These are phyloP conservation scores for Limenitis camilla DNA, from an alignment of 2,888 invertebrate species.

Conservation along the genomic window DNA sequence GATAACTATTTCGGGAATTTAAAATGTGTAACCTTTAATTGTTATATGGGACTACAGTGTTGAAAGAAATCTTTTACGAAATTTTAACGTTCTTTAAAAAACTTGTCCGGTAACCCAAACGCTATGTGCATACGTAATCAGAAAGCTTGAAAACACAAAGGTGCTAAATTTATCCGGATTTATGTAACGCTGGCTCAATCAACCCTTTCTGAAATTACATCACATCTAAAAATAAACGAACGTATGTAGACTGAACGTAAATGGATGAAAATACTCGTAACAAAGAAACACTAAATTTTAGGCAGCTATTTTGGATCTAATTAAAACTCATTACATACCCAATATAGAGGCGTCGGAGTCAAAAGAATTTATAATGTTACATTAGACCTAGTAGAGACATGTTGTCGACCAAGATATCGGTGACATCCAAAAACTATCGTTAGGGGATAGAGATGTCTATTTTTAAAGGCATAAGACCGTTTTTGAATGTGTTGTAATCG, in stretches of 20 bases:
- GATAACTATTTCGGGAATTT: too few species aligned
- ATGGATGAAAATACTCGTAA: constrained; percentile 12
- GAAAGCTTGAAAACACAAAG: neutral
- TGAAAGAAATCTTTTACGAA: neutral
- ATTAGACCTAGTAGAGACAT: constrained; percentile 16
- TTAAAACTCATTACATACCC: constrained; percentile 49
- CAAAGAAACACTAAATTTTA: constrained; percentile 32
- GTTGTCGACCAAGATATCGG: constrained; percentile 1
- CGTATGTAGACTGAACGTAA: constrained; percentile 1
- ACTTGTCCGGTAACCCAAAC: neutral
- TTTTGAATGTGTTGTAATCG: constrained; percentile 9
- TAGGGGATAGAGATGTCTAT: constrained; percentile 5
- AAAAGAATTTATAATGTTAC: constrained; percentile 30
- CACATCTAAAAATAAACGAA: constrained; percentile 9
- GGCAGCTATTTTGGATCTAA: constrained; percentile 38
- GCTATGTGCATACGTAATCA: neutral
- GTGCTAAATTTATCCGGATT: neutral
- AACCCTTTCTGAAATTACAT: neutral
- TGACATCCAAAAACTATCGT: neutral
- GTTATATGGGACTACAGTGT: neutral
- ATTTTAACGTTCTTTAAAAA: neutral
- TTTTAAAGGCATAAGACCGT: constrained; percentile 7
- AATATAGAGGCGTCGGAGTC: constrained; percentile 31
- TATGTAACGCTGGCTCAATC: neutral
- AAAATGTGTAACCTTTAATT: neutral